phyloP scores from a whole-genome alignment of 1,140 invertebrate genomes.

The Matsumurasca onukii region DNA sequence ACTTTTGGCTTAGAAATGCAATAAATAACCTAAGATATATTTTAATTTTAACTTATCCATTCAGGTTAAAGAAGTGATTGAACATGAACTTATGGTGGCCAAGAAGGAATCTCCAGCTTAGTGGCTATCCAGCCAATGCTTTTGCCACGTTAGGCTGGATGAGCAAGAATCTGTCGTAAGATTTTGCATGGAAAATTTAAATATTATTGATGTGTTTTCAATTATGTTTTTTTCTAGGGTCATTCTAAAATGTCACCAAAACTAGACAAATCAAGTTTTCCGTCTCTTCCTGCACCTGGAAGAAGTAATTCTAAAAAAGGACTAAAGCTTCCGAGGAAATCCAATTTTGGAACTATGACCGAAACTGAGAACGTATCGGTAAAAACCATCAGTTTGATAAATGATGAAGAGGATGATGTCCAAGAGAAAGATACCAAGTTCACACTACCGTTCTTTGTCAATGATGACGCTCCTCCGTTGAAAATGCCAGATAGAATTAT shows the following conservation, averaged over 20 bases:
- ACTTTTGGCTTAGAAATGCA: no score
- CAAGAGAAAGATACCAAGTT: background rate
- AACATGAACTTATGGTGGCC: no score
- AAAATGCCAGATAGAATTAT: background rate
- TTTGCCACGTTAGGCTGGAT: background rate
- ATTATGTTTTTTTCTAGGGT: background rate
- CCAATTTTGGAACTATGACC: background rate
- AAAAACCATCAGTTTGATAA: background rate
- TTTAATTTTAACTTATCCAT: no score
- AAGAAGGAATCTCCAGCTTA: background rate
- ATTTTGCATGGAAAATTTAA: background rate
- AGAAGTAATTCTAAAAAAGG: background rate
- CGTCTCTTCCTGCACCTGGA: background rate
- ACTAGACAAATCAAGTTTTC: background rate
- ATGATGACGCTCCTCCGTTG: background rate
- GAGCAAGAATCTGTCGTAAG: background rate
- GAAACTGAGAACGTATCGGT: background rate
- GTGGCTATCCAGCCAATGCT: background rate
- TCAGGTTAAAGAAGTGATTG: no score
- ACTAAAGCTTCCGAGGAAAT: background rate
- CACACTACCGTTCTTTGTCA: background rate
- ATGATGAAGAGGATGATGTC: background rate
- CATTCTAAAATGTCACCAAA: background rate
- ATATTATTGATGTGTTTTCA: background rate
- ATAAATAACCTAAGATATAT: no score